Base-by-base conservation (phyloP, 1,140 invertebrate genomes). In the Bombus haemorrhoidalis region DNA sequence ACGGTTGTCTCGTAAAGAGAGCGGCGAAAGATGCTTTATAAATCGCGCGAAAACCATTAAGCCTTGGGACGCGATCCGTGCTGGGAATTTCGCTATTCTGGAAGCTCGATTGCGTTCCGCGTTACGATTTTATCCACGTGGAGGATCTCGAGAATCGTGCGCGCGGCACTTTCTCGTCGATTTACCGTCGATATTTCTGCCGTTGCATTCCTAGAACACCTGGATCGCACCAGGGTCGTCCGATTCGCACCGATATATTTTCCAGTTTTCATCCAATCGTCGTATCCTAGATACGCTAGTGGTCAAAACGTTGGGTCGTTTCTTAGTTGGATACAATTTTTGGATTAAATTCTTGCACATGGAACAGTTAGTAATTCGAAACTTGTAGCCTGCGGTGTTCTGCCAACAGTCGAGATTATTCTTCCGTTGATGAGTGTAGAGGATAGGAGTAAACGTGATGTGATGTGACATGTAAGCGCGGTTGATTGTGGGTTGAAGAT, bases 41-140 rank as follows among this genome's bases (percentile, higher is more conserved):
- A 89, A 87, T 85, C 81, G 85, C 59, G 71, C 28, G 75, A 71
- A 74, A 81, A 77, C 79, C 88, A 89, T 90, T 90, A 90, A 73
- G 43, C 71, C 43, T 4, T 22, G 64, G 39, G 72, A 73, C 75
- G 87, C 62, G 77, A 87, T 88, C 83, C 59, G 64, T 22, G 37
- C n/a, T 32, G 37, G 12, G 13, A 47, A 59, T 64, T 82, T 78
- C 66, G 85, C 66, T 71, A 81, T 81, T 84, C 88, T 86, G 85
- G 81, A 34, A 89, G 89, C 81, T 64, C 57, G 53, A 62, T 69
- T 76, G 32, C 79, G 79, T 81, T 74, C 43, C 80, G 73, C 88
- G 81, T 68, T 69, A 32, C 74, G 76, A 84, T 83, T 77, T 87
- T 90, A 90, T 90, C 86, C 77, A 68, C 77, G 72, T 25, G 37